Base-by-base conservation (phyloP, 2,888 invertebrate genomes). In the Kuschelorhynchus macadamiae region DNA sequence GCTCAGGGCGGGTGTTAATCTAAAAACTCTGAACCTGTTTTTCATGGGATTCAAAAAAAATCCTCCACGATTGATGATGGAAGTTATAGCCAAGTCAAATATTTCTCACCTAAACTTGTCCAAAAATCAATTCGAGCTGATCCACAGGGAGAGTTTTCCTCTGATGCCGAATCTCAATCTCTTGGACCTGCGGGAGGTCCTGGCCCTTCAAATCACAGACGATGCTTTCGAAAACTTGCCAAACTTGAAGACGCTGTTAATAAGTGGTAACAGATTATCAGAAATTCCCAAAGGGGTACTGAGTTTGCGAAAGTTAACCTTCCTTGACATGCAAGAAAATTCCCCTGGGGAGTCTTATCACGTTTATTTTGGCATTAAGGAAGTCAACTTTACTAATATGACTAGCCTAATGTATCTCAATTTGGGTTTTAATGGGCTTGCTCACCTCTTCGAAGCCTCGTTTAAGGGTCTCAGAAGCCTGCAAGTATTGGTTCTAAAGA, bases 81-180 rank as follows among this genome's bases (percentile, higher is more conserved):
- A 85, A 62, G 81, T 85, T 0, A 85, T 89, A 50, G 86, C 87
- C 3, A 80, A 83, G 14, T 85, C 87, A 0, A 86, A 85, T 1
- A 84, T 89, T 39, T 85, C 82, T 21, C 79, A 81, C 49, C 78
- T 89, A 42, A 82, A 82, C 56, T 76, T 89, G 39, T 82, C 86
- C 0, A 79, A 85, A 53, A 89, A 89, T 75, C 87, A 87, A 72
- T 88, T 89, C 74, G 88, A 88, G 80, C 77, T 84, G 0, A 83
- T 89, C 5, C 75, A 77, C 11, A 82, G 85, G 8, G 81, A 85
- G n/a, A 79, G 81, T 2, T 89, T 89, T 76, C 88, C 88, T 1
- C 7, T 59, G 2, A 89, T 89, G 88, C 80, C 83, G 0, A 86
- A 87, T 66, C 80, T 90, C 56, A 83, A 86, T 74, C 73, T 85